Base-by-base conservation (phyloP, 1,140 invertebrate species). In the Hylaeus anthracinus region DNA sequence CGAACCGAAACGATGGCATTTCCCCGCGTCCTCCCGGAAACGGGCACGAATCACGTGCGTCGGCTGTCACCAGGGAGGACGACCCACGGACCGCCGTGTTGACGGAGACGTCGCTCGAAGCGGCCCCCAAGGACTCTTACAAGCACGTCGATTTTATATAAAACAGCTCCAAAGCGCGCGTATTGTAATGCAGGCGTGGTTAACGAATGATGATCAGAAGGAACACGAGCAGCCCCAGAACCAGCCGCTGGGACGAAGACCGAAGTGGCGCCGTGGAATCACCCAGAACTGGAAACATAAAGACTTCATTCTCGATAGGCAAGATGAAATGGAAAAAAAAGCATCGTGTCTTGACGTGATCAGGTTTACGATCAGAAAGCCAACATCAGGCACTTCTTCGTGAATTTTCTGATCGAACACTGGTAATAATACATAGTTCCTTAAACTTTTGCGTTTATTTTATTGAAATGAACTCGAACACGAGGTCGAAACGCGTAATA, bases 131-230 rank as follows among this genome's bases (percentile, higher is more conserved):
- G 65, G 61, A 61, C 82, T 58, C 56, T 86, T 88, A 89, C 85
- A 90, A 91, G 88, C 89, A 90, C 90, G 86, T 88, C 84, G 81
- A 91, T 90, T 51, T 84, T 91, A 90, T 87, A 90, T 87, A 88
- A 88, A 79, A 90, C 84, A 88, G 88, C 86, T 88, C 86, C 89
- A 88, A 90, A 91, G 89, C 88, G 89, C 88, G 86, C 86, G 79
- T 87, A 88, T 86, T 82, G 65, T 48, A 72, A 86, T 90, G 87
- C 80, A 85, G 82, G 39, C 86, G 88, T 72, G 75, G 66, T 85
- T 90, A 90, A 87, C 85, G 85, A 85, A 88, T 86, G 83, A 82
- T 82, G 81, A 90, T 85, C 86, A 85, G 83, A 67, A 90, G 85
- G 78, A 86, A 84, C 73, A 82, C 82, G 63, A 91, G 72, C 75